A percentile compares a stretch with the other conserved stretches of the same genome.
These are phyloP conservation scores for Bubo bubo DNA, from an alignment of 2,113 vertebrate genomes.

Conservation along the genomic window DNA sequence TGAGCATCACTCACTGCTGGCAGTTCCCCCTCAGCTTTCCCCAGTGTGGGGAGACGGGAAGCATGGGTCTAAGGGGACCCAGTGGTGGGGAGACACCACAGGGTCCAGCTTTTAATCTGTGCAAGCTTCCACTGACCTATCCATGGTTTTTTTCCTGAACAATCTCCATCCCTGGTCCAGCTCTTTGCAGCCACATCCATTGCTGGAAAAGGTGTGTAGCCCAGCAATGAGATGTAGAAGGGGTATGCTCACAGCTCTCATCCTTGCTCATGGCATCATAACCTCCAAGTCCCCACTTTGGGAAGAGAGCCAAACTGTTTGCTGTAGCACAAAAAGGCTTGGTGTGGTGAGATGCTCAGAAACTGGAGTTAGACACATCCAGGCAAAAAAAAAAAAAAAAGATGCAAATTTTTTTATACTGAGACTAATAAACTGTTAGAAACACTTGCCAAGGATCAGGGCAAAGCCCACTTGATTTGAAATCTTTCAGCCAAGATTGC, in stretches of 20 bases:
- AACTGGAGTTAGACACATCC: neutral
- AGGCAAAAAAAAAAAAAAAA: no score
- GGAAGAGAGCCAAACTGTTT: neutral
- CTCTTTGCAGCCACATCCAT: fast-evolving
- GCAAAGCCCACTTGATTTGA: neutral
- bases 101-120: neutral
- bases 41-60: neutral
- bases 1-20: neutral
- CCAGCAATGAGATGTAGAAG: neutral
- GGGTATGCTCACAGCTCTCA: neutral
- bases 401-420: neutral
- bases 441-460: neutral
- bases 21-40: neutral
- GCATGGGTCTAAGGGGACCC: fast-evolving
- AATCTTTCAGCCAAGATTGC: neutral
- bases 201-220: neutral
- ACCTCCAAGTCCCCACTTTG: neutral
- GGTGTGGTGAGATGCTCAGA: neutral
- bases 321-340: neutral
- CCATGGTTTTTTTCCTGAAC: neutral
- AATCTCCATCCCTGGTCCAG: neutral
- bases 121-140: neutral
- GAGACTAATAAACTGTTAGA: neutral
- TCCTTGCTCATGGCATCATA: neutral
- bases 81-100: neutral